These are phyloP conservation scores for Drosophila ogumai DNA, from an alignment of 1,140 invertebrate species.

Conservation along the genomic window DNA sequence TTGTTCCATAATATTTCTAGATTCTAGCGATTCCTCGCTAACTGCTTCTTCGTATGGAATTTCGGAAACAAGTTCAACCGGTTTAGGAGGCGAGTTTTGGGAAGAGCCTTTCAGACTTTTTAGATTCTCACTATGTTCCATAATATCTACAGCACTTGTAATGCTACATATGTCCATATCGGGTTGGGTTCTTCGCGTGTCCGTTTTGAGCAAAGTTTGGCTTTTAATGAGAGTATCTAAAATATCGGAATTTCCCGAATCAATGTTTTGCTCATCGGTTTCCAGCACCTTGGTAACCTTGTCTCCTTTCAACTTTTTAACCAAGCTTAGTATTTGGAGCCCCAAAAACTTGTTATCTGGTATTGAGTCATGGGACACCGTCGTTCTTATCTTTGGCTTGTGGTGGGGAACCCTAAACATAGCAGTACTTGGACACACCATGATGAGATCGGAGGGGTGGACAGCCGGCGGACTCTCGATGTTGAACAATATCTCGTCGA, in stretches of 20 bases:
- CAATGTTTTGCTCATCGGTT: neutral
- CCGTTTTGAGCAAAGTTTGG: neutral
- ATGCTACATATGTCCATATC: neutral
- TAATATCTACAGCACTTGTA: neutral
- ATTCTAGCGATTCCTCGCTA: neutral
- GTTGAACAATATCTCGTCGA: conserved; percentile 18
- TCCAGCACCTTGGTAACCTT: neutral
- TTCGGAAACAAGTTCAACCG: neutral
- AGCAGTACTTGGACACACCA: neutral
- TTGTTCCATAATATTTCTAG: neutral
- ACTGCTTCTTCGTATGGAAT: neutral
- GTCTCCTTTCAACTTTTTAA: conserved; percentile 19
- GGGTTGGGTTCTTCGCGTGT: neutral
- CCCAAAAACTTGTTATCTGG: neutral
- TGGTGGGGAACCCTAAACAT: neutral
- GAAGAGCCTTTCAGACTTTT: neutral
- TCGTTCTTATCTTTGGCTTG: accelerated
- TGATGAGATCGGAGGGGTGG: conserved; percentile 8
- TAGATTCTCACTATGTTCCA: neutral
- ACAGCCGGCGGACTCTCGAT: conserved; percentile 1
- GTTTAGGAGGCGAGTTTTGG: too few species aligned
- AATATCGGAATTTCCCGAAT: neutral
- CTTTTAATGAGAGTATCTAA: neutral
- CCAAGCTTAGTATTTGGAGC: neutral
- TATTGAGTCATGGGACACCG: neutral